phyloP scores from a whole-genome alignment of 2,113 vertebrate species.

The Diglossa brunneiventris region DNA sequence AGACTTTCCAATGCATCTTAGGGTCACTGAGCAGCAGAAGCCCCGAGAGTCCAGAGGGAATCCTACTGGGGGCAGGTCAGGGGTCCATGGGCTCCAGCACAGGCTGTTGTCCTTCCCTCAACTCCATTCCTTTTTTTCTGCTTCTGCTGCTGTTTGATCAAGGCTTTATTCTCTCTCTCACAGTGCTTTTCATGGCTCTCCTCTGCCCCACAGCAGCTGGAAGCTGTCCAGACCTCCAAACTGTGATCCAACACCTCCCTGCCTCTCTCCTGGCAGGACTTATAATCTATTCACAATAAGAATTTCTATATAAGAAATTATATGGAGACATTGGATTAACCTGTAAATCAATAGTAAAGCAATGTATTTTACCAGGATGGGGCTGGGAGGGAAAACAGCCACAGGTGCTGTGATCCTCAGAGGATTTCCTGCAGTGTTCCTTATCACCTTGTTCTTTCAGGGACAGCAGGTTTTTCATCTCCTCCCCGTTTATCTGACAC shows the following conservation, averaged over 20 bases:
- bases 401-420: too few species aligned
- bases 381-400: too few species aligned
- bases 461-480: neutral
- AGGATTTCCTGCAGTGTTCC: neutral
- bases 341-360: too few species aligned
- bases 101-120: neutral
- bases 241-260: too few species aligned
- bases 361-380: too few species aligned
- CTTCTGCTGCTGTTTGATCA: neutral
- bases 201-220: neutral
- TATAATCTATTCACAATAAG: too few species aligned
- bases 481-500: neutral
- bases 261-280: too few species aligned
- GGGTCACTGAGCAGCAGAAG: too few species aligned
- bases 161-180: neutral
- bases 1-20: too few species aligned
- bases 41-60: neutral
- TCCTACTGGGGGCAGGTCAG: fast-evolving
- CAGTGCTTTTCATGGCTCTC: fast-evolving
- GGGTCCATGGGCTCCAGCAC: neutral
- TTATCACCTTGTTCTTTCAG: fast-evolving
- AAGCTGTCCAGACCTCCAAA: neutral
- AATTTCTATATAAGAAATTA: too few species aligned
- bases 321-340: too few species aligned
- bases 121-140: neutral